Conservation (phyloP, 2,888 invertebrate genomes). For the Leucoptera coffeella region DNA sequence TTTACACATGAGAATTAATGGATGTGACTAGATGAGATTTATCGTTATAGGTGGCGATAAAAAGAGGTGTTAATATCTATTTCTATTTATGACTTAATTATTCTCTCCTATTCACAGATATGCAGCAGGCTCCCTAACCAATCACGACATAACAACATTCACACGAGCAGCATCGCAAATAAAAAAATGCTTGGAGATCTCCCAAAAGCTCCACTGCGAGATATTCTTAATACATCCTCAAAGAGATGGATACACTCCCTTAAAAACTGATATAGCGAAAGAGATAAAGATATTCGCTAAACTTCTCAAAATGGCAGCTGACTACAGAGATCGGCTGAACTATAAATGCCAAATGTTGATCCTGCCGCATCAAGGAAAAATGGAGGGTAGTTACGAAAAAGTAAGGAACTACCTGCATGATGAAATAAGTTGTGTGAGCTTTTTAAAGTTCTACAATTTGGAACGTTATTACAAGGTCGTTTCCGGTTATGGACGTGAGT, state of each 20-base stretch:
- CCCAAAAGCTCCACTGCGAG: conserved; percentile 55
- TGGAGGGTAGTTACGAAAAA: conserved; percentile 9
- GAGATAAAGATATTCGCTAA: conserved; percentile 58
- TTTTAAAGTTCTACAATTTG: conserved; percentile 53
- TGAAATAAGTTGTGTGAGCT: conserved; percentile 57
- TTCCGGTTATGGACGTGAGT: conserved; percentile 56
- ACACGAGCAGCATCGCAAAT: conserved; percentile 56
- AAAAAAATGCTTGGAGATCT: conserved; percentile 57
- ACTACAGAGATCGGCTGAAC: conserved; percentile 57
- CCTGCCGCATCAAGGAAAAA: conserved; percentile 26
- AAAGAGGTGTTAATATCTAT: too few relatives aligned
- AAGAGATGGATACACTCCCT: too few relatives aligned
- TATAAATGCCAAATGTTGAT: conserved; percentile 56
- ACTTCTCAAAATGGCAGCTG: conserved; percentile 56
- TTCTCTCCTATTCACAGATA: conserved; percentile 50
- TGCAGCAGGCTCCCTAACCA: conserved; percentile 55
- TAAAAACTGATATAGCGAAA: conserved; percentile 52
- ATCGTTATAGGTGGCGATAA: too few relatives aligned
- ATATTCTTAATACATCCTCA: conserved; percentile 58
- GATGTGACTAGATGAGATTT: too few relatives aligned
- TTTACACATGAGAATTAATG: too few relatives aligned
- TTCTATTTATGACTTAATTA: too few relatives aligned
- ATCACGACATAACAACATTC: conserved; percentile 51
- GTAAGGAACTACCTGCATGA: conserved; percentile 56
- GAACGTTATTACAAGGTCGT: conserved; percentile 59